Conservation (phyloP, 2,797 vertebrate genomes). For the Spheniscus humboldti region DNA sequence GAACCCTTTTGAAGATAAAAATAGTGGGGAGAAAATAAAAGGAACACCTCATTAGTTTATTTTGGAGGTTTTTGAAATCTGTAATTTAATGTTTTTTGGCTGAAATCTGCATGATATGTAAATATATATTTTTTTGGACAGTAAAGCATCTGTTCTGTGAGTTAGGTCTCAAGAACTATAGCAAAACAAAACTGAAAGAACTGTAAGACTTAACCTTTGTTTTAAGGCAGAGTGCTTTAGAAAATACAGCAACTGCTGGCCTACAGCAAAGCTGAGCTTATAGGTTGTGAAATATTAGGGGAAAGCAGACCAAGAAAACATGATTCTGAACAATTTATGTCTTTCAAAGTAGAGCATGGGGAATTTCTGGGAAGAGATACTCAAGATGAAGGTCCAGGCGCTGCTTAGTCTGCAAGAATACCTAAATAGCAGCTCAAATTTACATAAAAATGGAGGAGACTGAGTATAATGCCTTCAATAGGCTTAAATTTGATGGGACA, state of each 20-base stretch:
- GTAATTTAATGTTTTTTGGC: background rate
- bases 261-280: background rate
- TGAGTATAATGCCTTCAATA: background rate
- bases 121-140: background rate
- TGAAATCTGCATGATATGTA: background rate
- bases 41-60: background rate
- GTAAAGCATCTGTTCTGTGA: background rate
- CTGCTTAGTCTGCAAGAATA: background rate
- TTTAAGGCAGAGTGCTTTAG: background rate
- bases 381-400: background rate
- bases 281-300: background rate
- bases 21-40: background rate
- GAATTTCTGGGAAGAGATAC: background rate
- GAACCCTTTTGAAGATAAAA: background rate
- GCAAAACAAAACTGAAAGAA: background rate
- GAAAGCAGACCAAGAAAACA: background rate
- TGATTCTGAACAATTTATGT: background rate
- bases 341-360: background rate
- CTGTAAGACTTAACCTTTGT: background rate
- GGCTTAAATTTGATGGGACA: background rate
- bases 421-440: background rate
- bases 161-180: background rate
- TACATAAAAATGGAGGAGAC: background rate
- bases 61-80: background rate
- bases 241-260: background rate